These are phyloP conservation scores for Hippocampus mohnikei DNA, from an alignment of 2,113 vertebrate species.

Conservation along the genomic window DNA sequence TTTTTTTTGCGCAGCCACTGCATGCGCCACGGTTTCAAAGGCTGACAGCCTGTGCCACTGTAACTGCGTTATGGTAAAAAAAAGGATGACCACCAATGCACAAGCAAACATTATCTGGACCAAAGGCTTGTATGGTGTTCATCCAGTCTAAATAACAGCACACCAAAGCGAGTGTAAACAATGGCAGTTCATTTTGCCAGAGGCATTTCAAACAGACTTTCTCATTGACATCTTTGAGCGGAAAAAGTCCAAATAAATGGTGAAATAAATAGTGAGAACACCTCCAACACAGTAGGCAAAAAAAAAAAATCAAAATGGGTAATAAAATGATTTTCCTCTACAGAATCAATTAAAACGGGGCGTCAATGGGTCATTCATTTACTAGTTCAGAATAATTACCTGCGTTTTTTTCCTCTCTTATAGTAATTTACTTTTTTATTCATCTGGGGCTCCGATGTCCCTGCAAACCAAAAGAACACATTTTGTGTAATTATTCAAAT, in stretches of 20 bases:
- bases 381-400: conserved; percentile 76
- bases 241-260: neutral
- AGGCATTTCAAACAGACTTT: neutral
- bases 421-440: conserved; percentile 74
- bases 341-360: conserved; percentile 74
- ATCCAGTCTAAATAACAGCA: neutral
- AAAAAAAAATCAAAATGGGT: conserved; percentile 59
- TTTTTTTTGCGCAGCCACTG: too few species aligned
- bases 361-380: conserved; percentile 74
- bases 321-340: conserved; percentile 57
- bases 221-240: neutral
- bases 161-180: neutral
- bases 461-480: conserved; percentile 62
- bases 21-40: too few species aligned
- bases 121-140: neutral
- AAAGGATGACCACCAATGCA: neutral
- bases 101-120: neutral
- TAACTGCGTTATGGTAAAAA: neutral
- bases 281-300: conserved; percentile 30
- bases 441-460: conserved; percentile 69
- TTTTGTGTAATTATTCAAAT: conserved; percentile 66
- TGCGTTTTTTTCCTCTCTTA: conserved; percentile 72
- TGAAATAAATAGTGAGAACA: neutral
- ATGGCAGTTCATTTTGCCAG: neutral
- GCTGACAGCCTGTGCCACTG: too few species aligned